Percentiles rank a stretch among this genome's conserved stretches.
Conservation (phyloP, 2,113 vertebrate genomes). For the Oncorhynchus mykiss region DNA sequence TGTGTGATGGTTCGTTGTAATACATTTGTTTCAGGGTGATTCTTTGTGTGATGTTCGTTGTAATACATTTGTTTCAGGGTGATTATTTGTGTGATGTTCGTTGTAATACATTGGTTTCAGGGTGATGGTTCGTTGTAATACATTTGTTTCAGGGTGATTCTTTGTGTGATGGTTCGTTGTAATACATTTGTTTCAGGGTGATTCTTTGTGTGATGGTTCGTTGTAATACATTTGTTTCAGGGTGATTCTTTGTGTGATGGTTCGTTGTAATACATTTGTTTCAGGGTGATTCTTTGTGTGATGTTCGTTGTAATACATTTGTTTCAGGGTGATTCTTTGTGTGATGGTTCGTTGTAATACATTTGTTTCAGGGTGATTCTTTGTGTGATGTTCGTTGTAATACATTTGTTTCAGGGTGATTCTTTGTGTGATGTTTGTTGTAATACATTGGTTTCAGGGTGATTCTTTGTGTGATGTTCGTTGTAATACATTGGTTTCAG, state of each 20-base stretch:
- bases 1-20: slow-evolving; percentile 19
- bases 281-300: slow-evolving; percentile 32
- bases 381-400: too few species aligned
- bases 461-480: neutral
- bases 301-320: too few species aligned
- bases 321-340: neutral
- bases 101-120: slow-evolving; percentile 52
- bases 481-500: neutral
- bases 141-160: too few species aligned
- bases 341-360: slow-evolving; percentile 42
- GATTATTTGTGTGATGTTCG: neutral
- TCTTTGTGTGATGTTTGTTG: neutral
- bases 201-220: slow-evolving; percentile 7
- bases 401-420: too few species aligned
- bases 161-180: neutral
- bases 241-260: neutral
- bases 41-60: neutral
- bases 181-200: slow-evolving; percentile 57
- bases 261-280: slow-evolving; percentile 49
- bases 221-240: too few species aligned
- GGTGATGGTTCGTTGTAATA: slow-evolving; percentile 3
- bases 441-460: too few species aligned
- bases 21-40: slow-evolving; percentile 52
- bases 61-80: too few species aligned
- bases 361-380: slow-evolving; percentile 42